phyloP scores from a whole-genome alignment of 1,140 invertebrate genomes.

The Drosophila bocqueti region DNA sequence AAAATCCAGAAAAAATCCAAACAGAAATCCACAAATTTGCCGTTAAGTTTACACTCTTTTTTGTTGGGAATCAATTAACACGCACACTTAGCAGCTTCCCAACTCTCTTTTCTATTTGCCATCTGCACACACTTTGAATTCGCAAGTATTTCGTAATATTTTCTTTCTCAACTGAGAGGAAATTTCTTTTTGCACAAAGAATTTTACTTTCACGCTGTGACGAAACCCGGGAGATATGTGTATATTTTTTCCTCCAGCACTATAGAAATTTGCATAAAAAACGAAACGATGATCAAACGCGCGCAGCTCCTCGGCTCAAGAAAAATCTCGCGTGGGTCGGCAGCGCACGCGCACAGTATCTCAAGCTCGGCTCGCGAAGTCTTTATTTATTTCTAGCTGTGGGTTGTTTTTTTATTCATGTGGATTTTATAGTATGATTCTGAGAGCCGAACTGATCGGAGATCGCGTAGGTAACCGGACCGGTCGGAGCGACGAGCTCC shows the following conservation, averaged over 20 bases:
- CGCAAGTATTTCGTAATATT: constrained; percentile 74
- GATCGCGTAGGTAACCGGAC: constrained; percentile 49
- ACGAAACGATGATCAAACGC: constrained; percentile 43
- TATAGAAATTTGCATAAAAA: constrained; percentile 70
- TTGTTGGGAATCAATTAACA: constrained; percentile 72
- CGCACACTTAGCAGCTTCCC: constrained; percentile 31
- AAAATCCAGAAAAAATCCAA: constrained; percentile 15
- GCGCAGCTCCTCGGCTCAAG: constrained; percentile 17
- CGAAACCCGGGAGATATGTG: constrained; percentile 34
- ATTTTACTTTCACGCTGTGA: constrained; percentile 73
- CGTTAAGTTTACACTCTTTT: constrained; percentile 62
- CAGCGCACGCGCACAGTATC: constrained; percentile 71
- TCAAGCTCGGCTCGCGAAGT: constrained; percentile 17
- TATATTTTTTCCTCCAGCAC: constrained; percentile 1
- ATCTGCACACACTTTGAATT: constrained; percentile 31
- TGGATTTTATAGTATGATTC: neutral
- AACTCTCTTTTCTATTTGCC: constrained; percentile 65
- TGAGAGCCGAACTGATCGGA: constrained; percentile 1
- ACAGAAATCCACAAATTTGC: constrained; percentile 59
- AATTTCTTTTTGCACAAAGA: constrained; percentile 59
- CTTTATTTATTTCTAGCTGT: constrained; percentile 1
- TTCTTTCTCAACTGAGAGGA: constrained; percentile 3
- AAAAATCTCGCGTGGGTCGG: constrained; percentile 54
- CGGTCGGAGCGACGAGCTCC: constrained; percentile 74
- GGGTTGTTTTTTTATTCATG: neutral